These are phyloP conservation scores for Stegophylla sp. DNA, from an alignment of 2,888 invertebrate species.

Conservation along the genomic window DNA sequence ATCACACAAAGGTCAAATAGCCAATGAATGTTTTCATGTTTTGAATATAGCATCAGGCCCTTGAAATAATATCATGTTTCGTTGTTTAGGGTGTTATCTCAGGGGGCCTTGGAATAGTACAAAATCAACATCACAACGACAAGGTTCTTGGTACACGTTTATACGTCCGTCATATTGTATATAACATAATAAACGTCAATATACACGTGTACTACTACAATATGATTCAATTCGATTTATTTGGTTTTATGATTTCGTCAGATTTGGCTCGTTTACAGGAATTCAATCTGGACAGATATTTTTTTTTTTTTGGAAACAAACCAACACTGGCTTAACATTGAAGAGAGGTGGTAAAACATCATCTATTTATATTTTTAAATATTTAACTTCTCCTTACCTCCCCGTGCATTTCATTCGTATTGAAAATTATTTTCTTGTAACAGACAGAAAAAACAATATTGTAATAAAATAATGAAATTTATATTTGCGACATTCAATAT, in stretches of 20 bases:
- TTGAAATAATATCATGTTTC: background rate
- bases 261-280: conserved; percentile 47
- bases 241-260: conserved; percentile 29
- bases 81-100: background rate
- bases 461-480: background rate
- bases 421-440: background rate
- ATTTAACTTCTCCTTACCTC: background rate
- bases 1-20: background rate
- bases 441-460: background rate
- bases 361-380: conserved; percentile 39
- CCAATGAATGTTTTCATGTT: background rate
- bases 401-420: background rate
- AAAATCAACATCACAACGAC: background rate
- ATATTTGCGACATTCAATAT: background rate
- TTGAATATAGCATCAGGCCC: background rate
- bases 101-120: background rate
- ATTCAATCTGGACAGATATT: conserved; percentile 8
- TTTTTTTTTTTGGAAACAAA: conserved; percentile 32
- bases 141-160: too few species aligned
- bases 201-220: background rate
- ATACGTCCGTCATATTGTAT: too few species aligned
- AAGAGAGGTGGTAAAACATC: conserved; percentile 22
- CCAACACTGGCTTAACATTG: conserved; percentile 15
- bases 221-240: conserved; percentile 12
- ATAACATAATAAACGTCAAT: background rate